phyloP scores from a whole-genome alignment of 2,888 invertebrate species.

The Tachina grossa region DNA sequence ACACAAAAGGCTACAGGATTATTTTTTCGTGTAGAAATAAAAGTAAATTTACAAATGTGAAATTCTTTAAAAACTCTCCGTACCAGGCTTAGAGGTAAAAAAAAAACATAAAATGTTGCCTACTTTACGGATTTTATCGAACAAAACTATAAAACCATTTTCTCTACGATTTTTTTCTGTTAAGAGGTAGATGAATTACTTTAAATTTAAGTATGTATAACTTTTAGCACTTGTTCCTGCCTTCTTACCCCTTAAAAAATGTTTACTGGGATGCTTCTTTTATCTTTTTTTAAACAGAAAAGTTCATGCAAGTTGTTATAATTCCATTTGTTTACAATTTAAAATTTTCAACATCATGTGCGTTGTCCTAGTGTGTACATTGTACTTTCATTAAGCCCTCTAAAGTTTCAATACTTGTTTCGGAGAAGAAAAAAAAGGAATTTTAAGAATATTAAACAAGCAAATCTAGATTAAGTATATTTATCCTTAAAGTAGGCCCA shows the following conservation, averaged over 20 bases:
- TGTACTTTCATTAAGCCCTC: not conserved
- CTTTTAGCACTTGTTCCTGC: too few relatives aligned
- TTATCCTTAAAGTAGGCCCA: slow-evolving; percentile 27
- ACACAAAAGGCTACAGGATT: too few relatives aligned
- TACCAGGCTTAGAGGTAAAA: too few relatives aligned
- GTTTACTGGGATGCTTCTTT: slow-evolving; percentile 6
- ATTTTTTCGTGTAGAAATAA: too few relatives aligned
- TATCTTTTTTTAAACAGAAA: not conserved
- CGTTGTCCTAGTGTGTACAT: not conserved
- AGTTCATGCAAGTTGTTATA: slow-evolving; percentile 28
- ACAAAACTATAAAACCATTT: too few relatives aligned
- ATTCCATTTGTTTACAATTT: slow-evolving; percentile 46
- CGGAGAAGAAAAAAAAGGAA: not conserved
- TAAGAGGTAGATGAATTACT: too few relatives aligned
- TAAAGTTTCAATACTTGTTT: not conserved
- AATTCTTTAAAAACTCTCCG: too few relatives aligned
- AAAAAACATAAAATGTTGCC: too few relatives aligned
- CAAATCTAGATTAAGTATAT: slow-evolving; percentile 28
- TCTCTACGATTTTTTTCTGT: too few relatives aligned
- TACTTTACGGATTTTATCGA: too few relatives aligned
- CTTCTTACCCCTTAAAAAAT: not conserved
- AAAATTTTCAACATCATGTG: slow-evolving; percentile 32
- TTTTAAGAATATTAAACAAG: slow-evolving; percentile 29
- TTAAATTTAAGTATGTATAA: too few relatives aligned
- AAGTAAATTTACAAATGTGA: too few relatives aligned